These are phyloP conservation scores for Tinea semifulvella DNA, from an alignment of 2,888 invertebrate genomes.

Conservation along the genomic window DNA sequence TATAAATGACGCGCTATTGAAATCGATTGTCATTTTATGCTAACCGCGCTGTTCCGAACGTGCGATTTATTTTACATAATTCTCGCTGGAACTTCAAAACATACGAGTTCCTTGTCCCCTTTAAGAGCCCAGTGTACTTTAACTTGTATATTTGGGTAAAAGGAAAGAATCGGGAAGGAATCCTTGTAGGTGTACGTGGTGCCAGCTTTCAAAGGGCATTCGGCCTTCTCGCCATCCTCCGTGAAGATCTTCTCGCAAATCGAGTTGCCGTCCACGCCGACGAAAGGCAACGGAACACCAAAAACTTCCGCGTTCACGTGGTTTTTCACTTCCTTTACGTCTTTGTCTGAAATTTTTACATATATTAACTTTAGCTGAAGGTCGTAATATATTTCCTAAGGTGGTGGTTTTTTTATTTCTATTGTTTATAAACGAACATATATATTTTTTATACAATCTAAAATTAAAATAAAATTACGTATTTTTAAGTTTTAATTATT, in stretches of 20 bases:
- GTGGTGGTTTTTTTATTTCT: too few relatives aligned
- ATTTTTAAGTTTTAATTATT: too few relatives aligned
- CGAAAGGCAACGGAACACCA: conserved; percentile 74
- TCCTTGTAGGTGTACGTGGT: conserved; percentile 76
- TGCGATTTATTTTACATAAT: conserved; percentile 44
- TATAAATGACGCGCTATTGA: too few relatives aligned
- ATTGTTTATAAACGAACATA: too few relatives aligned
- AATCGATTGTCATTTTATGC: too few relatives aligned
- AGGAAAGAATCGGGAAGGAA: conserved; percentile 56
- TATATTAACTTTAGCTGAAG: too few relatives aligned
- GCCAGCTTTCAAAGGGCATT: conserved; percentile 76
- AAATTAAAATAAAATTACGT: too few relatives aligned
- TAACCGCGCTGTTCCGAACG: background rate
- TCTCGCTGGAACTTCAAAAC: conserved; percentile 76
- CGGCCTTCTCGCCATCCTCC: conserved; percentile 63
- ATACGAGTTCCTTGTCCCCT: conserved; percentile 55
- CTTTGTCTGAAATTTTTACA: conserved; percentile 62
- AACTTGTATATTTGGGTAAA: conserved; percentile 61
- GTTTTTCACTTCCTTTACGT: conserved; percentile 64
- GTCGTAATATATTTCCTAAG: too few relatives aligned
- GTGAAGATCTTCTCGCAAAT: conserved; percentile 72
- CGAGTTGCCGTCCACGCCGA: conserved; percentile 76
- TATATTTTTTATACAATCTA: too few relatives aligned
- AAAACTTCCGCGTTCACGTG: conserved; percentile 70
- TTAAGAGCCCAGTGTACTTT: conserved; percentile 72